Evolutionary conservation across 2,797 vertebrate genomes (phyloP), one percentile per base, ranked within the genome.

Genomic region (Psittacula derbiana): DNA sequence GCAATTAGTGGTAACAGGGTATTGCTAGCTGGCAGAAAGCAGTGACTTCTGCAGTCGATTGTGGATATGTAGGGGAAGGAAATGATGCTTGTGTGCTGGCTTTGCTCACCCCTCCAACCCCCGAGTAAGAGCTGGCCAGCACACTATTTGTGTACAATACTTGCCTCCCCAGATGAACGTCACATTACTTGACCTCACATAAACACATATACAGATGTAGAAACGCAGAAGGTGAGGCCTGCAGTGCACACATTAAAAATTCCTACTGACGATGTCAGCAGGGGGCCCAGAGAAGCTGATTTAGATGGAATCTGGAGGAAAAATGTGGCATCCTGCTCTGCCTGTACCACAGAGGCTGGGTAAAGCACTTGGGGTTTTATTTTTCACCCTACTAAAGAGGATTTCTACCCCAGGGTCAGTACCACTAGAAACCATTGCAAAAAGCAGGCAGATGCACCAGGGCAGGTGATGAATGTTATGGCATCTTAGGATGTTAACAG

Each of bases 1-100:
- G 98, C 98, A 98, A 98, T 98, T 98, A 98, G 96, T 97, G 75
- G 93, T 91, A 97, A 92, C 97, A 96, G 92, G 79, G 94, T 96
- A 90, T 91, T 96, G 91, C 96, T 96, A 86, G 96, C 91, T 94
- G 95, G 97, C 97, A 97, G 92, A 96, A 97, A 96, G 80, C 43
- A 18, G 95, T 78, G 97, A 76, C 94, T 96, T 92, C 78, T 86
- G 65, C 95, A 94, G 96, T 80, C 20, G 20, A 79, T 93, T 76
- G 16, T 31, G n/a, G 82, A 44, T 84, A 72, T 72, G 53, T 17
- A 82, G 60, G 72, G 47, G 84, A 90, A 90, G 28, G 55, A 95
- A 93, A 79, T 5, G 52, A 24, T 65, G 83, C 76, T 71, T 20
- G 0, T 72, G 61, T n/a, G 23, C 30, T 47, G 70, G 47, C 38